Base-by-base conservation (phyloP, 2,888 invertebrate genomes). In the Lordiphosa andalusiaca region DNA sequence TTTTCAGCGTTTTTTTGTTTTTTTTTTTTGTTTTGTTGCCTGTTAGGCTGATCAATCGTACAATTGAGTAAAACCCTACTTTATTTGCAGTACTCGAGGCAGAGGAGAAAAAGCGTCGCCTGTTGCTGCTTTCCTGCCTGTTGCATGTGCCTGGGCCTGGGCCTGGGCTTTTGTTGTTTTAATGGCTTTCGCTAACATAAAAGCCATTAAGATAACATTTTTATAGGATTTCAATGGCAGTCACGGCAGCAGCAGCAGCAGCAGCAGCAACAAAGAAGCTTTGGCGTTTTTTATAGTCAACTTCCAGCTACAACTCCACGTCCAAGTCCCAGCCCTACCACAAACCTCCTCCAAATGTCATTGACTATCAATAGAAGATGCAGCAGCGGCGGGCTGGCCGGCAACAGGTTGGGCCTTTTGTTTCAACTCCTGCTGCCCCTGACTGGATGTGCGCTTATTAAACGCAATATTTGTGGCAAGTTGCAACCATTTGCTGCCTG, bases 131-230 rank as follows among this genome's bases (percentile, higher is more conserved):
- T n/a, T 7, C 30, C 13, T 61, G 60, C 50, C 65, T 73, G 71
- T 73, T 73, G 67, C 60, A 53, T 58, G 68, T 52, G 54, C 56
- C 53, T 64, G 48, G 46, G 68, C 61, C 75, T 47, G 56, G 49
- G 59, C 60, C 71, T 75, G 23, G 35, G 54, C 44, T 40, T 35
- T 66, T 66, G 66, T 38, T 59, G 64, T 58, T 42, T 56, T 52
- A 80, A 80, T 85, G 85, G 83, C 76, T 85, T 84, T 86, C 84
- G 86, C 86, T 73, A 86, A 84, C 86, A 84, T 86, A 84, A 84
- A 84, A 86, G 85, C 84, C 86, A 85, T 85, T 85, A 86, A 85
- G 86, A 85, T 85, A 86, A 85, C 83, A 86, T 53, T 60, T 75
- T 78, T 80, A 84, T 84, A 78, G 80, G 84, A 85, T 86, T 84